Conservation (phyloP, 1,140 invertebrate species). For the Aleiodes sp. region DNA sequence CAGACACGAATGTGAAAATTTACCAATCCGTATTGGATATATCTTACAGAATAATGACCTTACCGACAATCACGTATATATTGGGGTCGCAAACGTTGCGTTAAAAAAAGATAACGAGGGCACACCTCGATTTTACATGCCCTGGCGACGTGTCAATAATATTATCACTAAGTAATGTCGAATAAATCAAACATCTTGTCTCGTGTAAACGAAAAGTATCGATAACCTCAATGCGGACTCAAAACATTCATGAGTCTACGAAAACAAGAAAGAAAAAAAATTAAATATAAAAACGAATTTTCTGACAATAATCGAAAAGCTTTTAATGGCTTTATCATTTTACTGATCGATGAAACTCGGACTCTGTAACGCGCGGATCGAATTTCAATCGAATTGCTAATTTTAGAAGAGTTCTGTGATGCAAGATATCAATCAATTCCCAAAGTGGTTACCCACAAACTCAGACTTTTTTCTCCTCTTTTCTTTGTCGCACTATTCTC, state of each 20-base stretch:
- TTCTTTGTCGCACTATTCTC: conserved; percentile 39
- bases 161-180: conserved; percentile 55
- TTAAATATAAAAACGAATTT: not conserved
- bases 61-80: conserved; percentile 21
- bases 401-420: conserved; percentile 27
- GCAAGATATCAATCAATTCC: conserved; percentile 49
- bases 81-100: conserved; percentile 37
- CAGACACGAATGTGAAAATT: no score
- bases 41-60: conserved; percentile 13
- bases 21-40: no score
- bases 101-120: conserved; percentile 48
- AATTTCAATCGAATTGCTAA: conserved; percentile 48
- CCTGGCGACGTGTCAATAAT: conserved; percentile 50
- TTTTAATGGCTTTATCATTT: not conserved
- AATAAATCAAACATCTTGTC: conserved; percentile 50
- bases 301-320: not conserved
- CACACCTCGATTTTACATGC: conserved; percentile 55
- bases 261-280: not conserved
- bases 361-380: conserved; percentile 37
- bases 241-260: not conserved
- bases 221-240: conserved; percentile 42
- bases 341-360: conserved; percentile 24
- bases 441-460: conserved; percentile 38
- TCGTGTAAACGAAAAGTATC: conserved; percentile 39
- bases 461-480: conserved; percentile 33